A percentile compares a stretch with the other conserved stretches of the same genome.
Evolutionary conservation across 2,797 vertebrate genomes (phyloP).

Genomic region (Enteromius paludinosus): DNA sequence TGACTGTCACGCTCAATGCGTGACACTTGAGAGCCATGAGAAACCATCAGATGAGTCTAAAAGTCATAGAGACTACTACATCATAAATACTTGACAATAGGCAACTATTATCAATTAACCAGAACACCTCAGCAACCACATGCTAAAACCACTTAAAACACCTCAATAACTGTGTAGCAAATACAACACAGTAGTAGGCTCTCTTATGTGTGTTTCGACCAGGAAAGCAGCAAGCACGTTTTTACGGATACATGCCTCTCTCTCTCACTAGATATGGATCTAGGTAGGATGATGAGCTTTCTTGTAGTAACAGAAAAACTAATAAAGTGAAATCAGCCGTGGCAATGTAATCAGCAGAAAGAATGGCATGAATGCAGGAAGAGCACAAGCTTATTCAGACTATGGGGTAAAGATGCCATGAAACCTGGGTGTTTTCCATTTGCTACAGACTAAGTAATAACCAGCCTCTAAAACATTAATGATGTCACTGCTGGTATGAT

Average conservation of each 20-base stretch:
- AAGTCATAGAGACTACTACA: neutral
- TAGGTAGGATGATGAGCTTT: neutral
- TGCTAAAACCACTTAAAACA: neutral
- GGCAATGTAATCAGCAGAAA: neutral
- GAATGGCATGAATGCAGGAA: constrained; percentile 73
- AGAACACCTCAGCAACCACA: neutral
- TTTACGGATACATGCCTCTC: neutral
- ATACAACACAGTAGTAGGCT: neutral
- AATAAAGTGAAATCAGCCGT: constrained; percentile 11
- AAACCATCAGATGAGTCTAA: too few species aligned
- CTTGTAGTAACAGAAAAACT: neutral
- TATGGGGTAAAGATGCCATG: neutral
- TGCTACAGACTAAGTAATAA: neutral
- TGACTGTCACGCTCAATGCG: too few species aligned
- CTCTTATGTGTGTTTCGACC: neutral
- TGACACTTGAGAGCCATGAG: too few species aligned
- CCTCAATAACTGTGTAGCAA: neutral
- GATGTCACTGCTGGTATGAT: neutral
- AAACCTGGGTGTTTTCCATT: neutral
- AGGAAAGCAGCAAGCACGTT: neutral
- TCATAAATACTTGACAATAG: neutral
- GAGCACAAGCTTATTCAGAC: neutral
- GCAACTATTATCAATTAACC: neutral
- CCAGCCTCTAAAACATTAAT: neutral
- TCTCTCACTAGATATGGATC: neutral